Evolutionary conservation across 1,140 invertebrate genomes (phyloP), one percentile per base, ranked within the genome.

Genomic region (Drosophila obscura): DNA sequence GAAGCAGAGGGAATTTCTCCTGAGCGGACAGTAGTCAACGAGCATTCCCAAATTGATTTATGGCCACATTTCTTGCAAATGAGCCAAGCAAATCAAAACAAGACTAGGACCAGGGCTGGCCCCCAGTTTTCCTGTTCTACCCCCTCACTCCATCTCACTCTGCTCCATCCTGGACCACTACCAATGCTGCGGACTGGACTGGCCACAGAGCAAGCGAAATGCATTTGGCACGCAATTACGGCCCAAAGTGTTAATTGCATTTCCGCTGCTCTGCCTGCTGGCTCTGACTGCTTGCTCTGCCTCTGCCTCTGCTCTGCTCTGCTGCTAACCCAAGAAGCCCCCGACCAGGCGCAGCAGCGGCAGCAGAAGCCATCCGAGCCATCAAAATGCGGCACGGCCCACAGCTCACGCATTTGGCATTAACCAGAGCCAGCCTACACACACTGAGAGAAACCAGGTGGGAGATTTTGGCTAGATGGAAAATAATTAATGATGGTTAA

Each of bases 181-280:
- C 55, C n/a, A 13, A 52, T 43, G 16, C 4, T 39, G 57, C 43
- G 69, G 62, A 61, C 53, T 49, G 69, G 62, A 61, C 53, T 46
- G 45, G 39, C 66, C 60, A 49, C 62, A 66, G 50, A 56, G 69
- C 78, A 74, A 61, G 60, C 78, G 61, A 87, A 87, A 82, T 83
- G 82, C 75, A 88, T 88, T 87, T 88, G 78, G 82, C 83, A 88
- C 82, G 82, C 82, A 87, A 87, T 87, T 87, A 87, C 76, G 79
- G 82, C 82, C 83, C 71, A 87, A 87, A 88, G 82, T 88, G 82
- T 87, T 87, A 87, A 87, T 87, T 87, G 83, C 82, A 88, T 87
- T 87, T 87, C 82, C 82, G 82, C 64, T 55, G 61, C 44, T 63
- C 50, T 39, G 50, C 13, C n/a, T n/a, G 13, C 13, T 51, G 49